Base-by-base conservation (phyloP, 2,113 vertebrate genomes). In the Erpornis zantholeuca region DNA sequence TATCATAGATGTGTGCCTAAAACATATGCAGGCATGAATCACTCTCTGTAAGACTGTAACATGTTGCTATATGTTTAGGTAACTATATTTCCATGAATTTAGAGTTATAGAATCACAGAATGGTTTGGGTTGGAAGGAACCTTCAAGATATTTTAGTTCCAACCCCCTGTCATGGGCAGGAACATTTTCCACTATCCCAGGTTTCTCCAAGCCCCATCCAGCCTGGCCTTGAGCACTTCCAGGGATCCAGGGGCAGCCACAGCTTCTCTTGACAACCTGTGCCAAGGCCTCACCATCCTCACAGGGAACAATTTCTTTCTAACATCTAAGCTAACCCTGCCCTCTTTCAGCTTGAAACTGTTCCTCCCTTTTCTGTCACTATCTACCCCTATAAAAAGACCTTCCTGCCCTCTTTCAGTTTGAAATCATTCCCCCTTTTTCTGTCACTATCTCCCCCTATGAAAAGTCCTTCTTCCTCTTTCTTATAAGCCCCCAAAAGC, bases 61-160 rank as follows among this genome's bases (percentile, higher is more conserved):
- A 2, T 5, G 2, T 38, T 61, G 36, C 31, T 59, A 1, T 0
- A 0, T 80, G 15, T 2, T n/a, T 0, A 0, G 9, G 29, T 33
- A 33, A 5, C 52, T n/a, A 5, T 10, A 18, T 59, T 82, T 57
- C 15, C 10, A 12, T 20, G 18, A 27, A 15, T 47, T 52, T 54
- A 47, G 36, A 31, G 15, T 25, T 13, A n/a, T 0, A n/a, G 23
- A 71, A 42, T 15, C 50, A 49, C 31, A 42, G 49, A 56, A 83
- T 20, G 22, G 7, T 33, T 76, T 61, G 49, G 6, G 4, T 36
- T 56, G 35, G 56, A 70, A 56, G 20, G 15, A 4, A 14, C 6
- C 7, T 83, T 54, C 27, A 56, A 49, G 35, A 7, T 28, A 35
- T 56, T 42, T 23, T 49, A 16, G 7, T 36, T 56, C 25, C 29